Percentiles rank a stretch among this genome's conserved stretches.
Conservation (phyloP, 2,888 invertebrate genomes). For the Mythimna loreyi region DNA sequence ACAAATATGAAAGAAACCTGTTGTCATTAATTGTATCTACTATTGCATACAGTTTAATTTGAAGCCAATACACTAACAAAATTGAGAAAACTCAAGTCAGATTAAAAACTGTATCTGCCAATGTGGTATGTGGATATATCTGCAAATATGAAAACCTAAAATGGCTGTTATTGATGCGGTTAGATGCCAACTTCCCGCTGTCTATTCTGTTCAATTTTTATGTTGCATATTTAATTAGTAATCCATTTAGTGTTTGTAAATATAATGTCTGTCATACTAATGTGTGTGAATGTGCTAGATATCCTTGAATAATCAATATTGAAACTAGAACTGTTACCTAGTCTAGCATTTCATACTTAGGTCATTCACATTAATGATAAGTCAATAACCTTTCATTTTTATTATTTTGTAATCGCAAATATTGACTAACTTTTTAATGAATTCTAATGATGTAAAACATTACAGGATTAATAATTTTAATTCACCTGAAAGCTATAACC, state of each 20-base stretch:
- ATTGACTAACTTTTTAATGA: no score
- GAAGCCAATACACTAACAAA: neutral
- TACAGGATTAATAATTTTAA: neutral
- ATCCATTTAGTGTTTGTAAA: slow-evolving; percentile 22
- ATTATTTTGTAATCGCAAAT: neutral
- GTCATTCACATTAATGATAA: slow-evolving; percentile 41
- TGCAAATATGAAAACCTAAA: no score
- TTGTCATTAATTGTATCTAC: neutral
- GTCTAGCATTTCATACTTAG: slow-evolving; percentile 23
- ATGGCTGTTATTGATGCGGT: no score
- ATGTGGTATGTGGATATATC: no score
- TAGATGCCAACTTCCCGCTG: no score
- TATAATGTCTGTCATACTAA: slow-evolving; percentile 10
- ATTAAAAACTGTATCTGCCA: neutral
- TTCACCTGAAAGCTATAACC: neutral
- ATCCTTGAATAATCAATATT: slow-evolving; percentile 48
- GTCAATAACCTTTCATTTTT: slow-evolving; percentile 23
- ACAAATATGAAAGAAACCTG: neutral
- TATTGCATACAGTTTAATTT: neutral
- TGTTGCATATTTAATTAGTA: no score
- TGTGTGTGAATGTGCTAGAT: slow-evolving; percentile 20
- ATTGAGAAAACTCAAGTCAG: neutral
- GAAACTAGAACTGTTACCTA: slow-evolving; percentile 30
- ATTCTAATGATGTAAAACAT: neutral
- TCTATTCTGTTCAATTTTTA: no score